These are phyloP conservation scores for Gobio occitaniae DNA, from an alignment of 2,797 vertebrate genomes.

Conservation along the genomic window DNA sequence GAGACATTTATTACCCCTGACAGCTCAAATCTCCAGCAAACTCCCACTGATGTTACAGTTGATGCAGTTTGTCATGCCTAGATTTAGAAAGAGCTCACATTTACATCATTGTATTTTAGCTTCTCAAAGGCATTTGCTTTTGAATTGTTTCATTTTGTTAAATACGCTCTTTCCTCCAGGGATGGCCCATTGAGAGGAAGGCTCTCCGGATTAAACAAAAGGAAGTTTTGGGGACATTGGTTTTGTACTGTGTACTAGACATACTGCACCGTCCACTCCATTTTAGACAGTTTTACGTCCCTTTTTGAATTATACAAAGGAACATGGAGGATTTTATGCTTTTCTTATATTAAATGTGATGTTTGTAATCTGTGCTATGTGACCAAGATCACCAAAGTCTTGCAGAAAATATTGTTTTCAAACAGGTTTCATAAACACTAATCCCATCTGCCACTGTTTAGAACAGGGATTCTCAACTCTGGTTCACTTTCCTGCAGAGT, in stretches of 20 bases:
- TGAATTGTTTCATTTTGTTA: background rate
- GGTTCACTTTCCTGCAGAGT: background rate
- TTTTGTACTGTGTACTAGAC: background rate
- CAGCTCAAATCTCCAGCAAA: slow-evolving; percentile 51
- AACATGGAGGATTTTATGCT: background rate
- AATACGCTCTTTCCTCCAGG: slow-evolving; percentile 8
- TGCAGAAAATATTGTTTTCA: background rate
- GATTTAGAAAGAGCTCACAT: slow-evolving; percentile 27
- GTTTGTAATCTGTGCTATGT: background rate
- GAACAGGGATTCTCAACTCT: background rate
- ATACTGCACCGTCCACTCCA: background rate
- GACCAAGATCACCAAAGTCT: background rate
- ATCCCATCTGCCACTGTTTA: background rate
- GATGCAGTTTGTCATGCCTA: slow-evolving; percentile 28
- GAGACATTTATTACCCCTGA: slow-evolving; percentile 43
- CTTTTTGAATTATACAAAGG: slow-evolving; percentile 9
- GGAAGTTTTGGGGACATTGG: background rate
- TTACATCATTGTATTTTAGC: slow-evolving; percentile 26
- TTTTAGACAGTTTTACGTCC: background rate
- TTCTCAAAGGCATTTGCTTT: background rate
- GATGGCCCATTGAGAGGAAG: background rate
- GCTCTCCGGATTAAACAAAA: slow-evolving; percentile 8
- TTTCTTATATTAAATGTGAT: slow-evolving; percentile 24
- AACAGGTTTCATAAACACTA: background rate
- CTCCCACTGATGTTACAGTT: slow-evolving; percentile 39